Evolutionary conservation across 2,113 vertebrate genomes (phyloP).

Genomic region (Pseudopodoces humilis): DNA sequence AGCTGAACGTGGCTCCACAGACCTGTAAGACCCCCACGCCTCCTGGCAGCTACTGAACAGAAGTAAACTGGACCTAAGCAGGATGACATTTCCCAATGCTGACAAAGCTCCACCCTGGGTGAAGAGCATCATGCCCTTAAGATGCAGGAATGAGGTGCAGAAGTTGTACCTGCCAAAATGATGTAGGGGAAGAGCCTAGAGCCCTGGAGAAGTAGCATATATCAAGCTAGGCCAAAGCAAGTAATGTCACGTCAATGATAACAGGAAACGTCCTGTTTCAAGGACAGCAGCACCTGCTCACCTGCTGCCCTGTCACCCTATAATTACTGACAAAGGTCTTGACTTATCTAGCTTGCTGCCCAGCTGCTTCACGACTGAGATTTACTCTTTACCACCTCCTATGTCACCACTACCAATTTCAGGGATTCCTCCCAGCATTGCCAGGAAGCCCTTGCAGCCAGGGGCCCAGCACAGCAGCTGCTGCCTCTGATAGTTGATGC

Average conservation of each 20-base stretch:
- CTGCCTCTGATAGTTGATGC: accelerated
- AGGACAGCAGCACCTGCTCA: not conserved
- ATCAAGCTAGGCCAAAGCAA: not conserved
- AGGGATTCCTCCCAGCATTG: not conserved
- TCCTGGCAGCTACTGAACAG: not conserved
- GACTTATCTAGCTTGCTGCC: not conserved
- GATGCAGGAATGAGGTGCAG: not conserved
- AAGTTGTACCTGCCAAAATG: not conserved
- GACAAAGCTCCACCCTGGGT: not conserved
- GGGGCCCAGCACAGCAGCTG: not conserved
- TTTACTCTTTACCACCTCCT: not conserved
- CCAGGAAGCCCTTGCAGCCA: not conserved
- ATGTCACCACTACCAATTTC: accelerated
- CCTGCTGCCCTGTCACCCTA: not conserved
- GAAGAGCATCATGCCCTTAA: accelerated
- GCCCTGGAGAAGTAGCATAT: not conserved
- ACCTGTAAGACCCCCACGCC: not conserved
- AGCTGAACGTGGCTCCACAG: not conserved
- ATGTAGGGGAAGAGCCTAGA: not conserved
- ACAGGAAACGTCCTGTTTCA: not conserved
- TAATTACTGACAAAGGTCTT: not conserved
- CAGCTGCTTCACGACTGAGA: not conserved
- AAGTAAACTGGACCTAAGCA: not conserved
- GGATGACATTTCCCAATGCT: not conserved
- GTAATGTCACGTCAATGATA: not conserved